Evolutionary conservation across 2,888 invertebrate genomes (phyloP), one percentile per base, ranked within the genome.

Genomic region (Tuta absoluta): DNA sequence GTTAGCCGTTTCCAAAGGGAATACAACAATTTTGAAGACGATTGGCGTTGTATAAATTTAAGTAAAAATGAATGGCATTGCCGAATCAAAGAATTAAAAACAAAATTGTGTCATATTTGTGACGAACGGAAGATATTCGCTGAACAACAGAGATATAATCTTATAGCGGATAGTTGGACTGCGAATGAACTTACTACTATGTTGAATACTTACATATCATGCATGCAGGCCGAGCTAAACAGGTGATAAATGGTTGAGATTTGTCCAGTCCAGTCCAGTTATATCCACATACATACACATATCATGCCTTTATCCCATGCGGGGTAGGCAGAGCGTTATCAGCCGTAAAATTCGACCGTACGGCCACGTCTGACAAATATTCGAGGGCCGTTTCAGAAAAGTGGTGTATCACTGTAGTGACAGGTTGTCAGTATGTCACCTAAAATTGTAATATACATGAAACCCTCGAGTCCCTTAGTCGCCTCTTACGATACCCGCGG

Each of bases 11-110:
- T 95, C 76, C 94, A 94, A 79, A 86, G 81, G 41, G 82, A 89
- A 37, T 94, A 93, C 70, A 95, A 95, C 80, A 84, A 90, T 23
- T 90, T 95, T 67, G 93, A 93, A 69, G 84, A 89, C 65, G 93
- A 94, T 72, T 91, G 93, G 82, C 86, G 94, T 1, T 86, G 90
- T 65, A 87, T 94, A 64, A 81, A 85, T 69, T 90, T 93, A 66
- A 84, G 93, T 1, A 95, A 94, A 78, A 92, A 92, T 65, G 94
- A 95, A 80, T 87, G 95, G 81, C 93, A 94, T 71, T 93, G 93
- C 68, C 83, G 92, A 38, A 82, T 93, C 0, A 88, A 87, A 60
- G 92, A 92, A 64, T 82, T 93, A 59, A 90, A 92, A 71, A 77
- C 87, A 45, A 87, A 82, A 62, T 80, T 95, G 12, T 92, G 92